Evolutionary conservation across 2,888 invertebrate genomes (phyloP).

Genomic region (Eretmocerus hayati): DNA sequence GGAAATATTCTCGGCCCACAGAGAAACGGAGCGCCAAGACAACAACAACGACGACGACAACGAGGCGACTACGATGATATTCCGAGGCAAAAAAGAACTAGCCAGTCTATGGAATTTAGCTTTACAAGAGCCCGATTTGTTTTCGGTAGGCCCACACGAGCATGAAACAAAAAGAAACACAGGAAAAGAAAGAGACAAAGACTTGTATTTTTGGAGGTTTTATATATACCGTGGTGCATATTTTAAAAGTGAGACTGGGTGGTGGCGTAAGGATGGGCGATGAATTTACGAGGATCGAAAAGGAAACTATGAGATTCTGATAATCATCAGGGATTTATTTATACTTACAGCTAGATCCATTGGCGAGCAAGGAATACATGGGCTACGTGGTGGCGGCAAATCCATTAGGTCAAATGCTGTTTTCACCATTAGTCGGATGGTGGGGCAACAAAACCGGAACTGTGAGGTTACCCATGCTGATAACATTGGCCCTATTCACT

Average conservation of each 20-base stretch:
- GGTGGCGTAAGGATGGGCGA: neutral
- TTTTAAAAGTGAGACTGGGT: too few species aligned
- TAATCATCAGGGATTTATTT: too few species aligned
- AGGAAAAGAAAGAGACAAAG: too few species aligned
- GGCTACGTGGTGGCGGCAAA: conserved; percentile 80
- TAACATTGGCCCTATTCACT: conserved; percentile 65
- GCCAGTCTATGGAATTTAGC: conserved; percentile 6
- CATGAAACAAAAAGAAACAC: too few species aligned
- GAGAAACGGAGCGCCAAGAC: neutral
- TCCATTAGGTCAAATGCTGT: conserved; percentile 79
- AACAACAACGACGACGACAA: conserved; percentile 2
- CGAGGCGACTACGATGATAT: neutral
- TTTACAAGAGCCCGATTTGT: conserved; percentile 13
- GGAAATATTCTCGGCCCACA: neutral
- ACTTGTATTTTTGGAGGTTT: too few species aligned
- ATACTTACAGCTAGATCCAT: conserved; percentile 64
- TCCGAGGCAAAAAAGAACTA: neutral
- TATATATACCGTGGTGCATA: too few species aligned
- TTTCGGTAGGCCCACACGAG: conserved; percentile 4
- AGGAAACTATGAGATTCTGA: conserved; percentile 12
- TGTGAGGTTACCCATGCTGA: conserved; percentile 64
- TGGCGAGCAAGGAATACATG: conserved; percentile 74
- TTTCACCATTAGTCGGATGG: conserved; percentile 77
- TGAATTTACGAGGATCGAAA: conserved; percentile 21
- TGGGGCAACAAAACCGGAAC: conserved; percentile 73